Base-by-base conservation (phyloP, 2,797 vertebrate genomes). In the Halcyon leucocephala region DNA sequence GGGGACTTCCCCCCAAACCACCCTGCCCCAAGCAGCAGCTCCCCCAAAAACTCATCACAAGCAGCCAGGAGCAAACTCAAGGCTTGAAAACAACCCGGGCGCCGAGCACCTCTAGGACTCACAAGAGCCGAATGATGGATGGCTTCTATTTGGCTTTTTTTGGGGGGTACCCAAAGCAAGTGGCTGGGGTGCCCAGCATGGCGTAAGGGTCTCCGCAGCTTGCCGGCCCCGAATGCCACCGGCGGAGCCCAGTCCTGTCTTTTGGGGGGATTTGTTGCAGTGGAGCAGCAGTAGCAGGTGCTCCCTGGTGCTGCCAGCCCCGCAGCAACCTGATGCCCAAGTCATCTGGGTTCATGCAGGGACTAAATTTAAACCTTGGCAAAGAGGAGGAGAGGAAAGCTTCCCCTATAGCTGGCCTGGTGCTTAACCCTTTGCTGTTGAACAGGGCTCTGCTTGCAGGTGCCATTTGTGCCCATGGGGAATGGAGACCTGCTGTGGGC, bases 311-410 rank as follows among this genome's bases (percentile, higher is more conserved):
- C 97, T 95, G 91, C 97, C 98, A 98, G 98, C 97, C 96, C 95
- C 6, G 10, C 82, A 97, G 98, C 98, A 99, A 99, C 98, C 97
- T 72, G 98, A 99, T 98, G 98, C 98, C 95, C 91, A 35, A 96
- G 97, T 97, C 96, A 97, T 95, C 95, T 97, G 97, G 97, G 98
- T 96, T 99, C 98, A 98, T 92, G 97, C 97, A 97, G 98, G 94
- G 96, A 89, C 94, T 99, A 99, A 98, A 98, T 98, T 98, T 99
- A 99, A 98, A 98, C 91, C 95, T 90, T 98, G 90, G 95, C 95
- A 95, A 90, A 64, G 65, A 49, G 60, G 49, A 81, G 48, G 25
- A 82, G 60, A 82, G 62, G 29, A 82, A 58, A 82, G 35, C 48
- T 82, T 46, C 65, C 71, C 49, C 3, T 39, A 62, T 35, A 84